Percentiles rank a stretch among this genome's conserved stretches.
Evolutionary conservation across 2,888 invertebrate genomes (phyloP).

Genomic region (Drosophila imparisetae): DNA sequence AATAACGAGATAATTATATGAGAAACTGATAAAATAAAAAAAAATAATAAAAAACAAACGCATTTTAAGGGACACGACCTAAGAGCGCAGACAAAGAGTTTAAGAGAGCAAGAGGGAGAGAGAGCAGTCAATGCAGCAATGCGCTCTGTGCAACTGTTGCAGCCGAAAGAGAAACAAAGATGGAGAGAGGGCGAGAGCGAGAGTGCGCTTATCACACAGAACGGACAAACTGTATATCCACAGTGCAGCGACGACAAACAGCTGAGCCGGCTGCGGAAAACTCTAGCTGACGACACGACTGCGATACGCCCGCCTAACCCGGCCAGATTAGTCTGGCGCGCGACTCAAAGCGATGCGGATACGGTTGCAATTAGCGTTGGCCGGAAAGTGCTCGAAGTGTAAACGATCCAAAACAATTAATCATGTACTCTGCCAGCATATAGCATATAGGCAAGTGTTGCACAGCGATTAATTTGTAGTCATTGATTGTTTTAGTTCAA

Average conservation of each 20-base stretch:
- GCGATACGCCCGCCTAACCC: conserved; percentile 35
- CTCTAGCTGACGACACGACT: conserved; percentile 19
- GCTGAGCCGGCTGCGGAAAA: conserved; percentile 46
- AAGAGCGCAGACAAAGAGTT: conserved; percentile 28
- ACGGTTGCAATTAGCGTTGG: conserved; percentile 31
- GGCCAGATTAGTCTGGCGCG: conserved; percentile 68
- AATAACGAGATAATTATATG: conserved; percentile 65
- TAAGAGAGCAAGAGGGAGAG: conserved; percentile 6
- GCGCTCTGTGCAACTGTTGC: conserved; percentile 45
- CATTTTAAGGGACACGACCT: conserved; percentile 34
- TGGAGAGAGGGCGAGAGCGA: neutral
- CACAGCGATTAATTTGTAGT: conserved; percentile 11
- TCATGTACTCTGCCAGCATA: neutral
- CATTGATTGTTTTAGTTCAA: neutral
- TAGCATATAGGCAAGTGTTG: neutral
- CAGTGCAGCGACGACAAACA: conserved; percentile 40
- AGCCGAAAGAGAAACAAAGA: conserved; percentile 12
- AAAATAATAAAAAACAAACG: conserved; percentile 23
- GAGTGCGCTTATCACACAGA: neutral
- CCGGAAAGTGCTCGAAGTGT: conserved; percentile 20
- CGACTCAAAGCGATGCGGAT: conserved; percentile 67
- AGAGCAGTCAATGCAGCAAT: conserved; percentile 30
- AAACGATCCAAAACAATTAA: neutral
- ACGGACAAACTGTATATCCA: conserved; percentile 4
- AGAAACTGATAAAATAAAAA: conserved; percentile 35